A percentile compares a stretch with the other conserved stretches of the same genome.
Conservation (phyloP, 2,888 invertebrate species). For the Zygothrica quintamaculata region DNA sequence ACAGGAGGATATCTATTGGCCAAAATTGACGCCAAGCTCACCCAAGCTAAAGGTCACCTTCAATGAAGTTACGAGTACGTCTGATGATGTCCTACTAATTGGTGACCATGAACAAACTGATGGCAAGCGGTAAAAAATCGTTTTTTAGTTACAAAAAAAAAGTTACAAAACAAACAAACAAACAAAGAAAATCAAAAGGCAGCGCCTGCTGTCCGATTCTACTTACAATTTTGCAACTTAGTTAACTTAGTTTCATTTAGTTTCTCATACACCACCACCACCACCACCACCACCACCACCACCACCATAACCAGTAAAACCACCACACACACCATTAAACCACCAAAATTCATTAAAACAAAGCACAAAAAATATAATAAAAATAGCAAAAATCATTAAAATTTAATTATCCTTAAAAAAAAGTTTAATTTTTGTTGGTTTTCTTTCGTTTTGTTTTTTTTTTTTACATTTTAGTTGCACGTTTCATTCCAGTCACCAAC, state of each 20-base stretch:
- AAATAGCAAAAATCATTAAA: slow-evolving; percentile 4
- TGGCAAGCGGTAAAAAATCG: slow-evolving; percentile 85
- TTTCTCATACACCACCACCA: slow-evolving; percentile 45
- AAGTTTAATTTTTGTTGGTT: slow-evolving; percentile 22
- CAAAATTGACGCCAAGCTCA: slow-evolving; percentile 88
- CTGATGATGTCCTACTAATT: slow-evolving; percentile 85
- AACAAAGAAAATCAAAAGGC: slow-evolving; percentile 39
- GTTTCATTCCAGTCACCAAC: slow-evolving; percentile 30
- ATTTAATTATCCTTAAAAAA: slow-evolving; percentile 14
- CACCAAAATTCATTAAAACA: slow-evolving; percentile 6
- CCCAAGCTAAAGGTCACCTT: slow-evolving; percentile 90
- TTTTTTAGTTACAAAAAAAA: slow-evolving; percentile 74
- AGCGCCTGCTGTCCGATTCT: slow-evolving; percentile 65
- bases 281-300: not conserved
- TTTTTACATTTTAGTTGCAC: too few relatives aligned
- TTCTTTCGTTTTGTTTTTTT: slow-evolving; percentile 39
- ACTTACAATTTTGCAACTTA: slow-evolving; percentile 39
- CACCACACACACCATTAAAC: slow-evolving; percentile 34
- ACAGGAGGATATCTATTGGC: slow-evolving; percentile 89
- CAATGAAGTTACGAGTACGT: slow-evolving; percentile 90
- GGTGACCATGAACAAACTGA: slow-evolving; percentile 84
- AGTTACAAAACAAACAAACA: slow-evolving; percentile 29
- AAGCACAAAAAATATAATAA: slow-evolving; percentile 16
- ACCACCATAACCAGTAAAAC: not conserved
- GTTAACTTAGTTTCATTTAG: slow-evolving; percentile 59